Percentiles rank a stretch among this genome's conserved stretches.
Conservation (phyloP, 1,140 invertebrate species). For the Chymomyza costata region DNA sequence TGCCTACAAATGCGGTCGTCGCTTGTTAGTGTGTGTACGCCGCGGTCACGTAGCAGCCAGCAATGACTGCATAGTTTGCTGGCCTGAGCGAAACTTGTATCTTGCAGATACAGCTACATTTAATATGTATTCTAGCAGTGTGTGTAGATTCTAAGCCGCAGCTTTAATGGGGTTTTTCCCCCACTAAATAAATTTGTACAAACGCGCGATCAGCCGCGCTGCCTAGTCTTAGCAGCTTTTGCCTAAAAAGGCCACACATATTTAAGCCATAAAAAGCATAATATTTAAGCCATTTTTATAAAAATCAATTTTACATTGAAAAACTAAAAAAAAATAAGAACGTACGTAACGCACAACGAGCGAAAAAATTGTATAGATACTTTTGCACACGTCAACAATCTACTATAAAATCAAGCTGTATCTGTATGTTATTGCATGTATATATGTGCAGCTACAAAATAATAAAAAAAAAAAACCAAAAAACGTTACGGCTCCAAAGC, state of each 20-base stretch:
- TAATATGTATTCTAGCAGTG: slow-evolving; percentile 3
- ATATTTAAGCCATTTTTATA: slow-evolving; percentile 33
- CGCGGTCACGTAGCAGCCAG: slow-evolving; percentile 60
- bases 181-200: slow-evolving; percentile 19
- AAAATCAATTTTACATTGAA: slow-evolving; percentile 12
- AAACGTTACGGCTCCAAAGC: slow-evolving; percentile 8
- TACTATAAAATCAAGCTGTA: background rate
- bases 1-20: slow-evolving; percentile 51
- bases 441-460: slow-evolving; percentile 2
- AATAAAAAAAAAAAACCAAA: background rate
- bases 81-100: slow-evolving; percentile 16
- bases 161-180: slow-evolving; percentile 54
- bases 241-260: slow-evolving; percentile 30
- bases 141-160: slow-evolving; percentile 18
- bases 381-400: slow-evolving; percentile 34
- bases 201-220: no score
- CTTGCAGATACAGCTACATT: slow-evolving; percentile 16
- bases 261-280: slow-evolving; percentile 34
- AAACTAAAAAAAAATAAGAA: background rate
- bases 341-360: slow-evolving; percentile 1
- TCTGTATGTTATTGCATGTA: background rate
- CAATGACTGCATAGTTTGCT: slow-evolving; percentile 47
- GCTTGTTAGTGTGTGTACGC: slow-evolving; percentile 16
- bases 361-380: slow-evolving; percentile 8
- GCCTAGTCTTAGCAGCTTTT: no score